These are phyloP conservation scores for Nothura maculosa DNA, from an alignment of 2,797 vertebrate species.

Conservation along the genomic window DNA sequence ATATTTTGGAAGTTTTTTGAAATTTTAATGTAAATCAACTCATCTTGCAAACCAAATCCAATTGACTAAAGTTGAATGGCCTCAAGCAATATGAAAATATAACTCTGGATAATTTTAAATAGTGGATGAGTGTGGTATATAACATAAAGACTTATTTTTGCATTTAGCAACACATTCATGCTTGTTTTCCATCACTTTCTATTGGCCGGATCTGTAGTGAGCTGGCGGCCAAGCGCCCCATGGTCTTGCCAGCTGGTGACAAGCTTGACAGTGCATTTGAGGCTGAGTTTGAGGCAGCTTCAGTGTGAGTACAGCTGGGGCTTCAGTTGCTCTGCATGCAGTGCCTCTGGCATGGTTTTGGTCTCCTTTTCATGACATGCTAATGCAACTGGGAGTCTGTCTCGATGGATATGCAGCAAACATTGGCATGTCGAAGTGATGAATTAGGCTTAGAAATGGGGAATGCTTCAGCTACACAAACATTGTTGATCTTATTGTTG, in stretches of 20 bases:
- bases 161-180: neutral
- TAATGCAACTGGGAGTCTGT: neutral
- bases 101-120: neutral
- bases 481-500: neutral
- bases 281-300: constrained; percentile 50
- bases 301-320: constrained; percentile 47
- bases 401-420: neutral
- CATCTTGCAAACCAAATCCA: neutral
- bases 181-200: neutral
- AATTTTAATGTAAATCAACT: neutral
- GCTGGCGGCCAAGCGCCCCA: neutral
- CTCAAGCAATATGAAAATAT: neutral
- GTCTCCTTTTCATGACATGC: neutral
- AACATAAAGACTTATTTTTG: neutral
- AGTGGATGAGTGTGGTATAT: neutral
- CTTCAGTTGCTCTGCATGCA: constrained; percentile 6
- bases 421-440: neutral
- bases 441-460: neutral
- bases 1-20: neutral
- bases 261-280: constrained; percentile 41
- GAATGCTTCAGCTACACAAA: neutral
- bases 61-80: neutral
- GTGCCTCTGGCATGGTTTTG: neutral
- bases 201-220: neutral
- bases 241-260: neutral